Conservation (phyloP, 2,888 invertebrate genomes). For the Hesperia comma region DNA sequence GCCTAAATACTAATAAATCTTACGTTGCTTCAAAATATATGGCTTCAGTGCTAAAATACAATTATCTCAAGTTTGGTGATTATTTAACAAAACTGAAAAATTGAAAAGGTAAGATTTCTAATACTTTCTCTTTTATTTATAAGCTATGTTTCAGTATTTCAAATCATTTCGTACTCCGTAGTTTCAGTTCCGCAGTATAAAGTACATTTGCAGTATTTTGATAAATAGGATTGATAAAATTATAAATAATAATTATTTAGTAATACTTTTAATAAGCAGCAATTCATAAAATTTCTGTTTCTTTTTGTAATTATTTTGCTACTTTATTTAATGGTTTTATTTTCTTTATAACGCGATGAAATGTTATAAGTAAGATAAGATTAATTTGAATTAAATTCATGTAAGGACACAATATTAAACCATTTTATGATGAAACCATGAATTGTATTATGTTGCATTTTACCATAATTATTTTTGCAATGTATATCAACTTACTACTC, state of each 20-base stretch:
- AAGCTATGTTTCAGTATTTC: slow-evolving; percentile 1
- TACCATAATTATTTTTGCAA: background rate
- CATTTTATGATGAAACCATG: too few species aligned
- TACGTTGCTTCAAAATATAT: slow-evolving; percentile 46
- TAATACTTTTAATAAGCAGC: background rate
- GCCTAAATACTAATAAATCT: slow-evolving; percentile 53
- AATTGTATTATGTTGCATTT: too few species aligned
- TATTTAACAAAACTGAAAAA: background rate
- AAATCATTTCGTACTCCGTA: background rate
- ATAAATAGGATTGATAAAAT: too few species aligned
- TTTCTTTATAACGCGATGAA: too few species aligned
- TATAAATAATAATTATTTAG: background rate
- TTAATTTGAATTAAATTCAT: too few species aligned
- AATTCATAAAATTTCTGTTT: background rate
- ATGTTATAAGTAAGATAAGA: too few species aligned
- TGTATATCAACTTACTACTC: background rate
- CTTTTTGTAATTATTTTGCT: background rate
- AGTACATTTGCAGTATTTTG: background rate
- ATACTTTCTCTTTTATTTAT: background rate
- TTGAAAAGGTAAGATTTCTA: slow-evolving; percentile 9
- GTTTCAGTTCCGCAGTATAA: background rate
- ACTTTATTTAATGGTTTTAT: too few species aligned
- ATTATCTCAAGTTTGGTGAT: slow-evolving; percentile 33
- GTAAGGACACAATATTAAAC: too few species aligned
- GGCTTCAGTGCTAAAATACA: slow-evolving; percentile 44